A percentile compares a stretch with the other conserved stretches of the same genome.
Conservation (phyloP, 2,888 invertebrate genomes). For the Dasypogon diadema region DNA sequence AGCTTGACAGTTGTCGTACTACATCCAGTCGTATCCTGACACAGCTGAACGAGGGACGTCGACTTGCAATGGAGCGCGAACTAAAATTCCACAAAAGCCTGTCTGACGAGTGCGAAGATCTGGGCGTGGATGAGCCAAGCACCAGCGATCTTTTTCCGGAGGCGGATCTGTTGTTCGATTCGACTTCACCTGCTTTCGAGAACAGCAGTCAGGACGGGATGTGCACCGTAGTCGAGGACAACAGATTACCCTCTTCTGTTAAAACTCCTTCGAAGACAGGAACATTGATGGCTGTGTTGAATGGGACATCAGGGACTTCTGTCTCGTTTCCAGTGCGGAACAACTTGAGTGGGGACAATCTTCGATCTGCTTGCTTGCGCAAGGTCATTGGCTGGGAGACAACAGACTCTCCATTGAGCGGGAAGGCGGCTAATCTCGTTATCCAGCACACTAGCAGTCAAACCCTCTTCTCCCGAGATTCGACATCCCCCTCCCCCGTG, state of each 20-base stretch:
- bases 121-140: slow-evolving; percentile 84
- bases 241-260: not conserved
- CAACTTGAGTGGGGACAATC: not conserved
- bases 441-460: slow-evolving; percentile 6
- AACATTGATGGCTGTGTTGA: not conserved
- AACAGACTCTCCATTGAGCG: not conserved
- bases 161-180: slow-evolving; percentile 79
- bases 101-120: slow-evolving; percentile 83
- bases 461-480: not conserved
- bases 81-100: slow-evolving; percentile 76
- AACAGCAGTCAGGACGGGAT: slow-evolving; percentile 70
- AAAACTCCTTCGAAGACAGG: not conserved
- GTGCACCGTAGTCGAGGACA: not conserved
- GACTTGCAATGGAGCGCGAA: slow-evolving; percentile 69
- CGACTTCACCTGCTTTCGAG: slow-evolving; percentile 77
- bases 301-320: not conserved
- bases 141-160: slow-evolving; percentile 84
- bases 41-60: slow-evolving; percentile 13
- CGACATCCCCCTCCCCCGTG: not conserved
- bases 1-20: slow-evolving; percentile 4
- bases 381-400: slow-evolving; percentile 35
- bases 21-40: slow-evolving; percentile 24
- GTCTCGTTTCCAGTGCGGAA: too few species aligned
- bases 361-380: not conserved
- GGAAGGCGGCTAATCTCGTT: slow-evolving; percentile 8